A percentile compares a stretch with the other conserved stretches of the same genome.
phyloP scores from a whole-genome alignment of 2,888 invertebrate genomes.

The Agapostemon virescens region DNA sequence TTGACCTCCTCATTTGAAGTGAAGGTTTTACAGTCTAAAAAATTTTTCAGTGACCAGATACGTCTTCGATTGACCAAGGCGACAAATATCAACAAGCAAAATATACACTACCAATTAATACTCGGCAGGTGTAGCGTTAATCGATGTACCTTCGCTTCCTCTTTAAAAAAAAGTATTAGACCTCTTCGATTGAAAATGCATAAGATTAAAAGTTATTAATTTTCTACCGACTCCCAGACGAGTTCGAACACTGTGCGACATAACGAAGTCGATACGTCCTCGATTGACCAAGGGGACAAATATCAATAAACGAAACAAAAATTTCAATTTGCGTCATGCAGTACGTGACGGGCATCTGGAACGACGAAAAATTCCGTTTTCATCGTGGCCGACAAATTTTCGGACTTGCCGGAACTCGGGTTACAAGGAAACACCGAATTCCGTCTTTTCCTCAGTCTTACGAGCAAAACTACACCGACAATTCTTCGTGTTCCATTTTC shows the following conservation, averaged over 20 bases:
- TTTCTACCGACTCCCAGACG: too few relatives aligned
- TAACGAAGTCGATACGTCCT: slow-evolving; percentile 47
- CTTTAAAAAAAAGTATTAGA: too few relatives aligned
- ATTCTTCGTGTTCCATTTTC: slow-evolving; percentile 29
- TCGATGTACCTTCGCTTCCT: too few relatives aligned
- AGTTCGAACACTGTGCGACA: too few relatives aligned
- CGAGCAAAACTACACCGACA: slow-evolving; percentile 22
- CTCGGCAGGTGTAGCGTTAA: too few relatives aligned
- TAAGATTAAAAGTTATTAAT: too few relatives aligned
- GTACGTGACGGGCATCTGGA: slow-evolving; percentile 68
- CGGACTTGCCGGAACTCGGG: background rate
- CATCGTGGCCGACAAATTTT: slow-evolving; percentile 34
- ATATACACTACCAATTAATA: too few relatives aligned
- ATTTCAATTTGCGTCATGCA: slow-evolving; percentile 74
- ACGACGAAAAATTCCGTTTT: slow-evolving; percentile 57
- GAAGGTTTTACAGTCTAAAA: too few relatives aligned
- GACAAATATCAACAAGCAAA: slow-evolving; percentile 71
- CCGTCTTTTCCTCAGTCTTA: slow-evolving; percentile 20
- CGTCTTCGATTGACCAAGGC: slow-evolving; percentile 57
- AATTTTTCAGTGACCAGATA: too few relatives aligned
- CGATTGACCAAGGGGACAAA: slow-evolving; percentile 67
- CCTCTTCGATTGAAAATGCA: too few relatives aligned
- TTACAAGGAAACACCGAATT: slow-evolving; percentile 29
- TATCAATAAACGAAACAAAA: slow-evolving; percentile 72
- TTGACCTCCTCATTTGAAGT: too few relatives aligned